These are phyloP conservation scores for Catotricha subobsoleta DNA, from an alignment of 2,888 invertebrate species.

Conservation along the genomic window DNA sequence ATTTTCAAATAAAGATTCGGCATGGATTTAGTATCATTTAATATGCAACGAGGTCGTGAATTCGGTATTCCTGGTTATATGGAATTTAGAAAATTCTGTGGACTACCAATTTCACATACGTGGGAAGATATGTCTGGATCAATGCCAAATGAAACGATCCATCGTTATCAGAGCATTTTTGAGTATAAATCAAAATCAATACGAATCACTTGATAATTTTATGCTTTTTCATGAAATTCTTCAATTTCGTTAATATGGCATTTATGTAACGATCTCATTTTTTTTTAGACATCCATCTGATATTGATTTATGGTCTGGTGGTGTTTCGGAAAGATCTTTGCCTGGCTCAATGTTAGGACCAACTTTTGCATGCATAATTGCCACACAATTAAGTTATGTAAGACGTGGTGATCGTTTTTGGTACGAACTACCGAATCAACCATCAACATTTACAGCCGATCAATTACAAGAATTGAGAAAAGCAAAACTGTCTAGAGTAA, in stretches of 20 bases:
- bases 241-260: not conserved
- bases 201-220: too few species aligned
- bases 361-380: slow-evolving; percentile 85
- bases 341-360: slow-evolving; percentile 88
- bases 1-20: slow-evolving; percentile 39
- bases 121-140: slow-evolving; percentile 67
- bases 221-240: too few species aligned
- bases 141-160: slow-evolving; percentile 76
- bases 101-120: slow-evolving; percentile 54
- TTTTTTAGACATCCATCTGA: slow-evolving; percentile 60
- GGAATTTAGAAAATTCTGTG: slow-evolving; percentile 84
- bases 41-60: slow-evolving; percentile 84
- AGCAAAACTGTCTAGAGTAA: slow-evolving; percentile 58
- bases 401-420: slow-evolving; percentile 85
- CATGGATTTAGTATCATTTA: slow-evolving; percentile 80
- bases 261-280: not conserved
- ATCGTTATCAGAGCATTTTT: slow-evolving; percentile 65
- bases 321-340: slow-evolving; percentile 76
- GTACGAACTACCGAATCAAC: slow-evolving; percentile 84
- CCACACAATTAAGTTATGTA: slow-evolving; percentile 78
- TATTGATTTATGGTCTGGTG: slow-evolving; percentile 89
- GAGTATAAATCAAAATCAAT: slow-evolving; percentile 38
- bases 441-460: slow-evolving; percentile 75
- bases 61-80: slow-evolving; percentile 84
- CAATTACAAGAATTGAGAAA: slow-evolving; percentile 72